These are phyloP conservation scores for Albula glossodonta DNA, from an alignment of 2,113 vertebrate species.

Conservation along the genomic window DNA sequence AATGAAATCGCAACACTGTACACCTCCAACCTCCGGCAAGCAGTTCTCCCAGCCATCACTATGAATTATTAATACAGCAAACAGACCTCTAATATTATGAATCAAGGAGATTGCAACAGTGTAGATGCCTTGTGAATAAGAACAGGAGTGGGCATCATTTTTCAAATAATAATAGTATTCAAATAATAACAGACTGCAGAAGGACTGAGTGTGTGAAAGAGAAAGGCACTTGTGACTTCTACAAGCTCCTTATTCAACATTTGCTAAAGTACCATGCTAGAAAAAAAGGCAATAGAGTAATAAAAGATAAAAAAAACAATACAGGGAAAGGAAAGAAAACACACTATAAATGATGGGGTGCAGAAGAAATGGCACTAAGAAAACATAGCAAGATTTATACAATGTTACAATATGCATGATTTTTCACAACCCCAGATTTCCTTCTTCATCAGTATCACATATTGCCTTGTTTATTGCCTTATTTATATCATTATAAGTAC, in stretches of 20 bases:
- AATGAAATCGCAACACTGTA: slow-evolving; percentile 73
- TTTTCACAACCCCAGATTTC: background rate
- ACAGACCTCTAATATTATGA: slow-evolving; percentile 42
- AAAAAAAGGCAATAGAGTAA: background rate
- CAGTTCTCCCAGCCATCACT: slow-evolving; percentile 48
- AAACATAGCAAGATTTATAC: background rate
- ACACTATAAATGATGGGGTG: background rate
- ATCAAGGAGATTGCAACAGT: slow-evolving; percentile 41
- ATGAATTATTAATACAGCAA: slow-evolving; percentile 65
- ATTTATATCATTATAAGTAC: background rate
- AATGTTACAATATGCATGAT: background rate
- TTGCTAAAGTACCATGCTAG: background rate
- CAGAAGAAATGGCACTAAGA: background rate
- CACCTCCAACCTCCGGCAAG: slow-evolving; percentile 61
- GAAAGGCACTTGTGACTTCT: background rate
- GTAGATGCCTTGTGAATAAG: slow-evolving; percentile 19
- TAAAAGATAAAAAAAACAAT: background rate
- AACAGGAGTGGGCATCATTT: slow-evolving; percentile 10
- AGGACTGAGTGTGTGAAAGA: background rate
- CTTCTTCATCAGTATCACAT: background rate
- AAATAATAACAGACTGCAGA: slow-evolving; percentile 24
- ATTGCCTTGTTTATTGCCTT: background rate
- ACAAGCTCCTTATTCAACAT: background rate
- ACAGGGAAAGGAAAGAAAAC: background rate
- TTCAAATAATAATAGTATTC: background rate